Evolutionary conservation across 2,113 vertebrate genomes (phyloP), one percentile per base, ranked within the genome.

Genomic region (Salvator merianae): DNA sequence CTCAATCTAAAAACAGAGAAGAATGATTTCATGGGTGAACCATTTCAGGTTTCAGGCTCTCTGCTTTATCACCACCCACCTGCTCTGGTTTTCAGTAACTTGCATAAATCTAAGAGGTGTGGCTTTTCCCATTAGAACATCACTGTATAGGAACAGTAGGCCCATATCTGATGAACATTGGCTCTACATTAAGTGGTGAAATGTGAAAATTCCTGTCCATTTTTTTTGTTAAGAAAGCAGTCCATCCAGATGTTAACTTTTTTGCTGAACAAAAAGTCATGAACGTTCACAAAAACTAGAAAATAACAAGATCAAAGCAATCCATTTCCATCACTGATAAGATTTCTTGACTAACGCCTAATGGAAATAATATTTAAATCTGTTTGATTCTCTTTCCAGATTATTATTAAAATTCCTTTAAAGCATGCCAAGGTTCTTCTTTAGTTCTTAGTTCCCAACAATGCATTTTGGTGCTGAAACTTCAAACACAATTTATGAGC

Each of bases 401-500:
- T 85, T 79, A 86, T 83, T 28, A 81, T 10, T 47, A 66, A 43
- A 86, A 79, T 90, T 63, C 71, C 78, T 84, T 47, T 87, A 36
- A 70, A 70, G n/a, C 0, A n/a, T 34, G 32, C 34, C 12, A 72
- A 73, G 70, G 71, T 30, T n/a, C 1, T 88, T 88, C 78, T 55
- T 71, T 75, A 12, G 40, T 83, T 18, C 68, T 88, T 53, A 77
- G 62, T 89, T 92, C 82, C 43, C 87, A 73, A 50, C 30, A 63
- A 66, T 13, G 36, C 86, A 88, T 87, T 85, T 74, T 66, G 77
- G 76, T 53, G n/a, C 7, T 50, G n/a, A 30, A 24, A 40, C 40
- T 80, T 40, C 77, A 70, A 86, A 88, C 80, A 86, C 73, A 26
- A 80, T 88, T 86, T 63, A 80, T 88, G 53, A 55, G 53, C 14